A percentile compares a stretch with the other conserved stretches of the same genome.
Evolutionary conservation across 2,888 invertebrate species (phyloP).

Genomic region (Leptopilina myrica): DNA sequence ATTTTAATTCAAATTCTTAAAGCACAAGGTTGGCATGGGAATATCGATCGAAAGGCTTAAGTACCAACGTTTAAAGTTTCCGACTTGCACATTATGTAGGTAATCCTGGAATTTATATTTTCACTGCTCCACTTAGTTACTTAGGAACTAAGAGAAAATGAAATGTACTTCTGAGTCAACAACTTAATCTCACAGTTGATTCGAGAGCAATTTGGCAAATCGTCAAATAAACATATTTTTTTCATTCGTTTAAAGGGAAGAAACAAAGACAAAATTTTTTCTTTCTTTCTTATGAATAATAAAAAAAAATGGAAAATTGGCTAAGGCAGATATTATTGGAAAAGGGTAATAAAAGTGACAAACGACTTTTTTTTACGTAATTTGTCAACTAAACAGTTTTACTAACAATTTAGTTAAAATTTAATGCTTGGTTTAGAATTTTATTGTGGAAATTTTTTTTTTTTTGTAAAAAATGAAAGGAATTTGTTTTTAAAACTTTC

Average conservation of each 20-base stretch:
- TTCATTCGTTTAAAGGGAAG: background rate
- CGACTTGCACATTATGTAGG: slow-evolving; percentile 51
- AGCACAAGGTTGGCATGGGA: background rate
- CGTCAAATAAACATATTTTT: background rate
- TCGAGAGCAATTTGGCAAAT: slow-evolving; percentile 30
- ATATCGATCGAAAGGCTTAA: slow-evolving; percentile 23
- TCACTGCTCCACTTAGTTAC: slow-evolving; percentile 55
- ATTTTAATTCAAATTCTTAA: background rate
- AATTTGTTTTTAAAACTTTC: too few relatives aligned
- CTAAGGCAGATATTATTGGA: too few relatives aligned
- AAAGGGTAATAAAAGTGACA: too few relatives aligned
- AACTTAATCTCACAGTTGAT: slow-evolving; percentile 51
- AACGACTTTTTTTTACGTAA: too few relatives aligned
- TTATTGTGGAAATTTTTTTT: too few relatives aligned
- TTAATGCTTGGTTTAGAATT: too few relatives aligned
- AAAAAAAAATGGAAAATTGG: too few relatives aligned
- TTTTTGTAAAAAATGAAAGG: too few relatives aligned
- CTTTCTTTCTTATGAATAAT: background rate
- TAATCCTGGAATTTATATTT: slow-evolving; percentile 57
- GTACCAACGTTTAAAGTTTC: slow-evolving; percentile 30
- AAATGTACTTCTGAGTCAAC: slow-evolving; percentile 48
- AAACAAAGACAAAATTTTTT: background rate
- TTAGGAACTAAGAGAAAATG: slow-evolving; percentile 50
- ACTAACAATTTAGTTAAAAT: too few relatives aligned
- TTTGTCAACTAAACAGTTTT: too few relatives aligned